Evolutionary conservation across 2,888 invertebrate species (phyloP).

Genomic region (Conus canariensis): DNA sequence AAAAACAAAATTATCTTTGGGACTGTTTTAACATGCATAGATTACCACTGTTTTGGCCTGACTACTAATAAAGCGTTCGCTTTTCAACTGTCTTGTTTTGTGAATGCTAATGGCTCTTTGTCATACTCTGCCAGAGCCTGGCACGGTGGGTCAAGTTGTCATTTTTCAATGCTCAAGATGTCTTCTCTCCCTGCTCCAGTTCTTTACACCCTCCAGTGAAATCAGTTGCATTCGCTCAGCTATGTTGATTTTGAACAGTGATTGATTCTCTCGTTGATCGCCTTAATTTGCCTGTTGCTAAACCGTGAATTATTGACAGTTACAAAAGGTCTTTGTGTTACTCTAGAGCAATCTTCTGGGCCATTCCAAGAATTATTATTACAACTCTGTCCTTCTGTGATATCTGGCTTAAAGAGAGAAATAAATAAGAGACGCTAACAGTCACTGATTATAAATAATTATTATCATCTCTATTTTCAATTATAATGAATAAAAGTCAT

Average conservation of each 20-base stretch:
- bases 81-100: too few relatives aligned
- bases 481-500: slow-evolving; percentile 39
- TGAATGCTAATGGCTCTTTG: too few relatives aligned
- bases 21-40: too few relatives aligned
- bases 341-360: slow-evolving; percentile 25
- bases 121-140: too few relatives aligned
- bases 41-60: too few relatives aligned
- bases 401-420: slow-evolving; percentile 31
- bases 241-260: neutral
- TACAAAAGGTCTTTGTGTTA: slow-evolving; percentile 17
- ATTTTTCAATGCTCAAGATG: neutral
- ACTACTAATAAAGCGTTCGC: too few relatives aligned
- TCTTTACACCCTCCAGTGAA: neutral
- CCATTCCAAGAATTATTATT: slow-evolving; percentile 23
- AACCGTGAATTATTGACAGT: neutral
- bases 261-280: neutral
- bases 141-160: too few relatives aligned
- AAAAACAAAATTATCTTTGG: too few relatives aligned
- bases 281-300: slow-evolving; percentile 32
- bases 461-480: slow-evolving; percentile 38
- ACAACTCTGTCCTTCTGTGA: slow-evolving; percentile 36
- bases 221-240: neutral
- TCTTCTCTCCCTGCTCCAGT: neutral
- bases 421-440: slow-evolving; percentile 35
- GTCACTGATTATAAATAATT: slow-evolving; percentile 24